A percentile compares a stretch with the other conserved stretches of the same genome.
These are phyloP conservation scores for Prenolepis imparis DNA, from an alignment of 2,888 invertebrate species.

Conservation along the genomic window DNA sequence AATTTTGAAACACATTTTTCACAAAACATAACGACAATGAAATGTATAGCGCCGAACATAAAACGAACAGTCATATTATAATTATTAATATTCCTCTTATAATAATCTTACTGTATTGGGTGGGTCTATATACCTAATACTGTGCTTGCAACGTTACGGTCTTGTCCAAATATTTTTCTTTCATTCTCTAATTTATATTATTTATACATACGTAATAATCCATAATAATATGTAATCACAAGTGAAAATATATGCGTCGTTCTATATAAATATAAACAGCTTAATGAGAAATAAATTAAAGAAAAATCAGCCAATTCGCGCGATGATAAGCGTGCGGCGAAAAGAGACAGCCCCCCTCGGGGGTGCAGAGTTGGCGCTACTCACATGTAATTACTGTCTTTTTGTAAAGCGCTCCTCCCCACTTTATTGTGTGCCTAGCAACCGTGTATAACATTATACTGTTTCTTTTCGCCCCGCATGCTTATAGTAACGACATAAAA, in stretches of 20 bases:
- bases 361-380: too few species aligned
- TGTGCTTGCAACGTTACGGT: constrained; percentile 81
- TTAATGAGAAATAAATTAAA: too few species aligned
- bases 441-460: too few species aligned
- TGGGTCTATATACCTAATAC: constrained; percentile 80
- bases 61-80: constrained; percentile 84
- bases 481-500: too few species aligned
- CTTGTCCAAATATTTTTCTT: constrained; percentile 74
- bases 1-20: too few species aligned
- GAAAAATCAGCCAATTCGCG: too few species aligned
- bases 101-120: constrained; percentile 80
- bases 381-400: too few species aligned
- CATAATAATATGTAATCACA: constrained; percentile 80
- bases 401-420: too few species aligned
- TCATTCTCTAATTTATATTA: constrained; percentile 73
- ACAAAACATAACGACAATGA: constrained; percentile 86
- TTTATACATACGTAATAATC: constrained; percentile 78
- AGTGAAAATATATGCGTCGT: constrained; percentile 82
- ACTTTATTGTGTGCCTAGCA: too few species aligned
- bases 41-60: constrained; percentile 85
- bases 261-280: constrained; percentile 82
- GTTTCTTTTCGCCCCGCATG: too few species aligned
- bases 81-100: constrained; percentile 81
- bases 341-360: too few species aligned
- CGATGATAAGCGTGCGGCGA: too few species aligned